phyloP scores from a whole-genome alignment of 2,888 invertebrate genomes.

The Erannis defoliaria region DNA sequence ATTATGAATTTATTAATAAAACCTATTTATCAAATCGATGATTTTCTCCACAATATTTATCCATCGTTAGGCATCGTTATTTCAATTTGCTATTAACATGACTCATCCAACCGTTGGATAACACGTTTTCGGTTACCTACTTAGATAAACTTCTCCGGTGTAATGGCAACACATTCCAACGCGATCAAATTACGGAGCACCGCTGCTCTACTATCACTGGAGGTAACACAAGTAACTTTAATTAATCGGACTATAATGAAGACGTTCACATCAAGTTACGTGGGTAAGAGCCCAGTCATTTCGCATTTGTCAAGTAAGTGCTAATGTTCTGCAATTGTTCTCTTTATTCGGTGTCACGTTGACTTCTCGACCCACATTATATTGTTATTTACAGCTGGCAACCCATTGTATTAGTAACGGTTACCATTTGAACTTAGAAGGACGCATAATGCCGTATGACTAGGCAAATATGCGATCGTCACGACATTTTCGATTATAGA shows the following conservation, averaged over 20 bases:
- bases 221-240: conserved; percentile 58
- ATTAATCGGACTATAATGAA: conserved; percentile 62
- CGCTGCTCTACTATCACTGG: conserved; percentile 50
- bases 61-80: conserved; percentile 25
- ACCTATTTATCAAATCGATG: background rate
- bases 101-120: conserved; percentile 59
- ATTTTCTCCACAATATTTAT: conserved; percentile 32
- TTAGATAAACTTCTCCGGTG: conserved; percentile 62
- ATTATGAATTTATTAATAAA: background rate
- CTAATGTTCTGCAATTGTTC: conserved; percentile 75
- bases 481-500: conserved; percentile 23
- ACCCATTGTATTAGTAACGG: conserved; percentile 80
- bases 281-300: conserved; percentile 49
- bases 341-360: conserved; percentile 73
- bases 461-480: conserved; percentile 42
- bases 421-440: conserved; percentile 64
- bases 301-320: conserved; percentile 62
- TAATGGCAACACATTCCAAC: conserved; percentile 65
- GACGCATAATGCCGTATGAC: conserved; percentile 56
- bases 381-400: conserved; percentile 71
- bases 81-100: conserved; percentile 34
- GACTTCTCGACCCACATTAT: conserved; percentile 77
- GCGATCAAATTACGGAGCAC: conserved; percentile 66
- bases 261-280: conserved; percentile 60
- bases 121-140: conserved; percentile 65